Base-by-base conservation (phyloP, 2,888 invertebrate species). In the Strigamia crassipes region DNA sequence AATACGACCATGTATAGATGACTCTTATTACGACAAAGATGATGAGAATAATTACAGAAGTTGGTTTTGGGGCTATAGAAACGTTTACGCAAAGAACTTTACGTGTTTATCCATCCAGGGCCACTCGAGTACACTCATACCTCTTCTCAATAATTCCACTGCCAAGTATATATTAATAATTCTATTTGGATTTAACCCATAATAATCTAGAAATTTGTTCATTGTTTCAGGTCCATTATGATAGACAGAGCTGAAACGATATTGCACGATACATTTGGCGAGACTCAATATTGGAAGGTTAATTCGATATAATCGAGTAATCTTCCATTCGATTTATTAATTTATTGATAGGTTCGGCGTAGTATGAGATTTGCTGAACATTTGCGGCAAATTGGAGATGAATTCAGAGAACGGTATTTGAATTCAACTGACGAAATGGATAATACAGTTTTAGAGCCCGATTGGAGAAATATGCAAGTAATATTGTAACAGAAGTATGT, bases 281-380 rank as follows among this genome's bases (percentile, higher is more conserved):
- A 93, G 73, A 89, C 89, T 82, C 88, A 91, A 34, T 98, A 94
- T 87, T 98, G 98, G 98, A 89, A 90, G 84, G 94, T 94, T 23
- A 90, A 96, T 46, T 21, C 31, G 1, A 42, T 13, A 13, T 2
- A 15, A 8, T 42, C 12, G 12, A 42, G 10, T 42, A 4, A 13
- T 42, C 15, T 6, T 42, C 15, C 42, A 2, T 42, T 42, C 13
- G 42, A 42, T 42, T 42, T 42, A 42, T 42, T 42, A 42, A 42
- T 42, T 42, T 42, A 15, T 42, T 42, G 12, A 34, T 83, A 87
- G 86, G 89, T 88, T 12, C 85, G 90, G 83, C 91, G 96, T 85
- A 98, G 98, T 86, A 96, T 99, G 96, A 91, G 94, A 85, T 99
- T 97, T 87, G 93, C 93, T 82, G 89, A 89, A 79, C 87, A 91